Conservation (phyloP, 2,113 vertebrate species). For the Pithys albifrons region DNA sequence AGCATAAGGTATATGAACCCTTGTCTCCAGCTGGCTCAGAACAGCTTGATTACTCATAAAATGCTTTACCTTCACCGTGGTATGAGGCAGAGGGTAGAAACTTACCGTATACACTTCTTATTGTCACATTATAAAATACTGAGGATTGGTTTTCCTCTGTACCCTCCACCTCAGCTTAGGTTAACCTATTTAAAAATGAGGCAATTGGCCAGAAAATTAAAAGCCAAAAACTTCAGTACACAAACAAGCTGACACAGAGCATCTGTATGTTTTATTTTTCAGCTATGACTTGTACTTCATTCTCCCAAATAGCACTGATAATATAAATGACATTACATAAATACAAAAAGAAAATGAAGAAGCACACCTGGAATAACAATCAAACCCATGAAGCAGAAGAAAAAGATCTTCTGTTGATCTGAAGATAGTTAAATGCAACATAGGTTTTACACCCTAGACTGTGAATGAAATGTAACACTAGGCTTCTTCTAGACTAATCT, state of each 20-base stretch:
- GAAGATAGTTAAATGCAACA: neutral
- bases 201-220: neutral
- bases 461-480: neutral
- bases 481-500: neutral
- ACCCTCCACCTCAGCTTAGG: neutral
- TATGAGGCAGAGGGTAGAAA: neutral
- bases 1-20: neutral
- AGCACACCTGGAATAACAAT: conserved; percentile 42
- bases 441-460: neutral
- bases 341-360: conserved; percentile 7
- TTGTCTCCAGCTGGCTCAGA: neutral
- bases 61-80: neutral
- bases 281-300: neutral
- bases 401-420: neutral
- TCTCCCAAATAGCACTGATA: neutral
- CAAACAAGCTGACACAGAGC: neutral
- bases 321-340: neutral
- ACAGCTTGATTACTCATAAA: neutral
- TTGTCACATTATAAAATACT: neutral
- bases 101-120: neutral
- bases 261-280: neutral
- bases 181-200: neutral
- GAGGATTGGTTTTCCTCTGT: neutral
- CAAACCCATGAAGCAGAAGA: neutral
- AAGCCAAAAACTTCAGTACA: neutral